A percentile compares a stretch with the other conserved stretches of the same genome.
These are phyloP conservation scores for Amphiprion ocellaris DNA, from an alignment of 2,113 vertebrate species.

Conservation along the genomic window DNA sequence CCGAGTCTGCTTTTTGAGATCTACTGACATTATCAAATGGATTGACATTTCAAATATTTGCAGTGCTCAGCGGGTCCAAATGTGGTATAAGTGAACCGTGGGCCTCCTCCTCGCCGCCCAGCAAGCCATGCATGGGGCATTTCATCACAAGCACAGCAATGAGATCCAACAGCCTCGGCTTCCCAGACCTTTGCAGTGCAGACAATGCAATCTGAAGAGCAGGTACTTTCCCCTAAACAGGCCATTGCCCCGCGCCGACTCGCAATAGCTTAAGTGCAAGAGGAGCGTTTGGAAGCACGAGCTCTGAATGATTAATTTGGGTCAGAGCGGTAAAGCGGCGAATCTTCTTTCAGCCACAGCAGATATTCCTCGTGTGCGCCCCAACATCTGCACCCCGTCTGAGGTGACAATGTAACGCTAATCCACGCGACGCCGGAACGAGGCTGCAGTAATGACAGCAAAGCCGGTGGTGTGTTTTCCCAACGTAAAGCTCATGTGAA, in stretches of 20 bases:
- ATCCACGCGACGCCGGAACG: slow-evolving; percentile 29
- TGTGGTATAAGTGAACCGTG: slow-evolving; percentile 87
- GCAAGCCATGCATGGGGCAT: slow-evolving; percentile 88
- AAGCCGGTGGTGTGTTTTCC: slow-evolving; percentile 38
- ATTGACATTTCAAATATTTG: slow-evolving; percentile 98
- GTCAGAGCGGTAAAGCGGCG: slow-evolving; percentile 21
- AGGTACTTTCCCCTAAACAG: slow-evolving; percentile 52
- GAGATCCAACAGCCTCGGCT: slow-evolving; percentile 86
- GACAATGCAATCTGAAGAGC: slow-evolving; percentile 56
- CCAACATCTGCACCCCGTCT: slow-evolving; percentile 12
- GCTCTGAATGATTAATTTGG: slow-evolving; percentile 54
- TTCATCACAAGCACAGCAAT: slow-evolving; percentile 87
- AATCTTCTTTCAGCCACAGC: slow-evolving; percentile 39
- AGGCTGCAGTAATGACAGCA: slow-evolving; percentile 38
- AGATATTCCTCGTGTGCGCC: slow-evolving; percentile 12
- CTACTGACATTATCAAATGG: slow-evolving; percentile 92
- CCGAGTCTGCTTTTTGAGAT: slow-evolving; percentile 87
- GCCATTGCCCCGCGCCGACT: slow-evolving; percentile 17
- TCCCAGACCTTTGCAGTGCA: slow-evolving; percentile 84
- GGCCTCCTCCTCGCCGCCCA: slow-evolving; percentile 71
- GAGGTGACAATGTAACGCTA: slow-evolving; percentile 42
- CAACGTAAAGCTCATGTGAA: not conserved
- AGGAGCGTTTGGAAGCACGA: slow-evolving; percentile 20
- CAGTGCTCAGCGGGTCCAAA: slow-evolving; percentile 89
- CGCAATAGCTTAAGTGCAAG: slow-evolving; percentile 44